Base-by-base conservation (phyloP, 2,888 invertebrate species). In the Pammene aurita region DNA sequence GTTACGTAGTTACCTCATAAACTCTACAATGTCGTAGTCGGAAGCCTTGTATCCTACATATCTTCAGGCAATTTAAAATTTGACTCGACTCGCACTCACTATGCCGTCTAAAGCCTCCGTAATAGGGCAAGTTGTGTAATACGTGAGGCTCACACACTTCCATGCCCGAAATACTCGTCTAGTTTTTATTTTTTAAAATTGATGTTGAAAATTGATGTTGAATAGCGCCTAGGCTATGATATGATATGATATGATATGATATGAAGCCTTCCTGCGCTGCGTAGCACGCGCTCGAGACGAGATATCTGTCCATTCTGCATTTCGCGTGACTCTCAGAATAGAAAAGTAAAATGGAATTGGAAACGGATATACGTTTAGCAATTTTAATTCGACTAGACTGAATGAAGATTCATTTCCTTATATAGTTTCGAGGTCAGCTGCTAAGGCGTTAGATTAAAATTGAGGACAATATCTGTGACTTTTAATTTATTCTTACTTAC, bases 341-440 rank as follows among this genome's bases (percentile, higher is more conserved):
- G 55, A 48, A 55, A 67, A 56, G 61, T 62, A 62, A 73, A 75
- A 72, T 64, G 72, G 76, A 75, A 76, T 79, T 77, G 75, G 79
- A 84, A 81, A 84, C 78, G 77, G 79, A 79, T 78, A 67, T 72
- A 57, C 41, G 74, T 80, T 86, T 87, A 78, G 80, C 82, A 85
- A 83, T 85, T 76, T 80, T 83, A 84, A 85, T 84, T 82, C 72
- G 70, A 70, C 26, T 26, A 26, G 26, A 76, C 76, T 78, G 79
- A 81, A 87, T 26, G 26, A 26, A 26, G 26, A 80, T 83, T 80
- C 79, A 81, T 84, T 84, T 87, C 84, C 84, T 85, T 83, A 75
- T 79, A 77, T 80, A 82, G 78, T 84, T 84, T 84, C 73, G 82
- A 84, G 86, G 84, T 82, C 80, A 81, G 73, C 79, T 78, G 84